Evolutionary conservation across 1,140 invertebrate genomes (phyloP).

Genomic region (Drosophila equinoxialis): DNA sequence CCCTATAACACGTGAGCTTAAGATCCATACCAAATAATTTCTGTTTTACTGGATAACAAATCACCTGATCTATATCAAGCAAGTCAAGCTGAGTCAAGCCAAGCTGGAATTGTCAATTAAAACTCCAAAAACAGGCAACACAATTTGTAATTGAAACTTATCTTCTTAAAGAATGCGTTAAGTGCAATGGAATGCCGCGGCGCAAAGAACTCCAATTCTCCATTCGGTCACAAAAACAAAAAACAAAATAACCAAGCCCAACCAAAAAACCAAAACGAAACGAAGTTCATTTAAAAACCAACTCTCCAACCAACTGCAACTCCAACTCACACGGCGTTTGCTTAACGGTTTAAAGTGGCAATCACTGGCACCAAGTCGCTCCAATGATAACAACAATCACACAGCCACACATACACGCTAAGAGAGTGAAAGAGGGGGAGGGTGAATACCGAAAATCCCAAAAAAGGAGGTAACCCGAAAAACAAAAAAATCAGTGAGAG

Average conservation of each 20-base stretch:
- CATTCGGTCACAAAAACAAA: conserved; percentile 3
- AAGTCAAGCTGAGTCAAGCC: background rate
- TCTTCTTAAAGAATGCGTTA: conserved; percentile 71
- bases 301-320: conserved; percentile 15
- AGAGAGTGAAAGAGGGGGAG: background rate
- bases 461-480: conserved; percentile 44
- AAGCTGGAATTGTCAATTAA: conserved; percentile 66
- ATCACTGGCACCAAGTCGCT: conserved; percentile 71
- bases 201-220: conserved; percentile 26
- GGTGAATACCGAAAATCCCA: conserved; percentile 12
- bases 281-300: conserved; percentile 67
- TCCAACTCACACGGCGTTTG: conserved; percentile 61
- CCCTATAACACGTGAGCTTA: too few species aligned
- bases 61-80: conserved; percentile 62
- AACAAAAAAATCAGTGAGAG: conserved; percentile 72
- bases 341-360: conserved; percentile 79
- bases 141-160: conserved; percentile 81
- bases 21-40: conserved; percentile 8
- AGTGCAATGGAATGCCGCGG: conserved; percentile 67
- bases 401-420: conserved; percentile 14
- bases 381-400: conserved; percentile 65
- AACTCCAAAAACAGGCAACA: conserved; percentile 61
- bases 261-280: conserved; percentile 34
- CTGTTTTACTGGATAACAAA: conserved; percentile 41
- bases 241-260: conserved; percentile 15